Base-by-base conservation (phyloP, 2,113 vertebrate species). In the Brienomyrus longianalis region DNA sequence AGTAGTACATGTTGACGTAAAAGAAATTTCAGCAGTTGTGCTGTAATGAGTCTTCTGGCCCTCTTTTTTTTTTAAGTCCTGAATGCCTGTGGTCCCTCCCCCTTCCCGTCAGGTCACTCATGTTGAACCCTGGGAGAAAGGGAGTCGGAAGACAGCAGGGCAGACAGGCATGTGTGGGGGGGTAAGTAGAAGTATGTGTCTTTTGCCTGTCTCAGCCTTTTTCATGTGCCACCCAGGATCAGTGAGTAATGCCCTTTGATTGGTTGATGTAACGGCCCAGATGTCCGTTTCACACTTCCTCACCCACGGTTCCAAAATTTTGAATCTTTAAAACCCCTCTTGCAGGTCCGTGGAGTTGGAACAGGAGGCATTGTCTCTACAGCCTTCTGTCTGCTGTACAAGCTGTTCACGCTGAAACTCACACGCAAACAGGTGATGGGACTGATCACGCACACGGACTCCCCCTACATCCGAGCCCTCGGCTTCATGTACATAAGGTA, bases 101-200 rank as follows among this genome's bases (percentile, higher is more conserved):
- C 31, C 74, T 23, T 23, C 70, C 70, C 70, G 39, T n/a, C 88
- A 99, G 98, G 98, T 99, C 91, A 98, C 95, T 0, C 98, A 99
- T 56, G 96, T 96, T 89, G 98, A 99, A 83, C 98, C 98, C 0
- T 99, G 98, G 98, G 98, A 99, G 92, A 99, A 99, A 80, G 98
- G 98, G 86, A 99, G 98, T 94, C 96, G 98, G 92, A 99, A 99
- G 95, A 99, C 98, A 27, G 98, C 98, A 74, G 98, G 98, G 92
- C 98, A 99, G 96, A 99, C 98, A 93, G 98, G 98, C 97, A 99
- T 99, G 98, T 99, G 98, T 97, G 98, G 98, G 97, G 98, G 98
- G 98, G 98, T 99, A 99, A 99, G 98, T 62, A 62, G 21, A n/a
- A n/a, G 98, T 27, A 1, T 48, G 17, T 48, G 51, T 66, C n/a